Percentiles rank a stretch among this genome's conserved stretches.
These are phyloP conservation scores for Tipula vernalis DNA, from an alignment of 2,888 invertebrate genomes.

Conservation along the genomic window DNA sequence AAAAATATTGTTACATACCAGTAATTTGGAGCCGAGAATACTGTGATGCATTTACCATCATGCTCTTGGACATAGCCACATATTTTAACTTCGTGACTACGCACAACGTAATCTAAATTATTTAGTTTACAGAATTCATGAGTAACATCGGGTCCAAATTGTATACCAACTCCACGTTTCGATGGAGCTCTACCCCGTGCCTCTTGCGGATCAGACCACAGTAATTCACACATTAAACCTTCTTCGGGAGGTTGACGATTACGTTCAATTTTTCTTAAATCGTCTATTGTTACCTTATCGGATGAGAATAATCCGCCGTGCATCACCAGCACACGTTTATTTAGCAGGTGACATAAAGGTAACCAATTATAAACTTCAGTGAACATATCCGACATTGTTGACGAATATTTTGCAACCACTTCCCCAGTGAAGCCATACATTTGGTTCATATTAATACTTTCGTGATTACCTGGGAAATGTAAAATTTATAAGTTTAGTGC, in stretches of 20 bases:
- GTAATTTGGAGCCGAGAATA: constrained; percentile 99
- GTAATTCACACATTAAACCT: constrained; percentile 94
- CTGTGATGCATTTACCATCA: constrained; percentile 92
- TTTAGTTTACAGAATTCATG: constrained; percentile 70
- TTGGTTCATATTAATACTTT: constrained; percentile 96
- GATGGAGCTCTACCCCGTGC: constrained; percentile 80
- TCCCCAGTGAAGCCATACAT: constrained; percentile 99
- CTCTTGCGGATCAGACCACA: constrained; percentile 98
- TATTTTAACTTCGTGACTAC: constrained; percentile 96
- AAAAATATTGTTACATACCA: constrained; percentile 49
- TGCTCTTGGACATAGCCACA: constrained; percentile 94
- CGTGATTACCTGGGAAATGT: constrained; percentile 79
- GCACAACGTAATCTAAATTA: constrained; percentile 82
- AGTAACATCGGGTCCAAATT: constrained; percentile 98
- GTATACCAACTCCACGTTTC: constrained; percentile 94
- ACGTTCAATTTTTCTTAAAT: constrained; percentile 77
- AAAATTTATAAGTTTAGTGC: neutral
- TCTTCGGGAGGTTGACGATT: constrained; percentile 96
- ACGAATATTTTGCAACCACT: constrained; percentile 88
- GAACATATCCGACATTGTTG: constrained; percentile 93
- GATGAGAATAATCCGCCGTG: constrained; percentile 95
- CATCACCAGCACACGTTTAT: constrained; percentile 74
- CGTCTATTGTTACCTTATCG: constrained; percentile 85
- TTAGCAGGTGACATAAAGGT: constrained; percentile 91
- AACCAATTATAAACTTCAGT: constrained; percentile 98